A percentile compares a stretch with the other conserved stretches of the same genome.
Conservation (phyloP, 2,113 vertebrate genomes). For the Scomber colias region DNA sequence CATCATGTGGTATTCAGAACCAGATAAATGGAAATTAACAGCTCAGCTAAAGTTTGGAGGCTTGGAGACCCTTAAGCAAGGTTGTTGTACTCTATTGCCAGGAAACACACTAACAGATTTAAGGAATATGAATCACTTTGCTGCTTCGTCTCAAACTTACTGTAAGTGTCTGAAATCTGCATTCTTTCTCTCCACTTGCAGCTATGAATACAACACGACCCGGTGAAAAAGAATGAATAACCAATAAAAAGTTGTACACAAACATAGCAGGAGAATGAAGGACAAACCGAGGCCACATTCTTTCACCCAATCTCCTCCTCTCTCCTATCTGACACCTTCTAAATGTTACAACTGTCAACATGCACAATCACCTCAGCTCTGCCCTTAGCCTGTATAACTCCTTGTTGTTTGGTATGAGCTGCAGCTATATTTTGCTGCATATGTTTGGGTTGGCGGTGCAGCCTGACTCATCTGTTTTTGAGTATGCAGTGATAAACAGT, state of each 20-base stretch:
- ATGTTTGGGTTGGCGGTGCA: constrained; percentile 10
- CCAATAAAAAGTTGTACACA: constrained; percentile 35
- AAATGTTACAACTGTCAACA: constrained; percentile 61
- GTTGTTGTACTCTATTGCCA: neutral
- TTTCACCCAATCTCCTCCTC: neutral
- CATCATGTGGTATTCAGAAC: neutral
- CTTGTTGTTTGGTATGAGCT: constrained; percentile 7
- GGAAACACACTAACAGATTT: neutral
- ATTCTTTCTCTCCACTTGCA: no score
- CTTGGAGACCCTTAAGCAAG: neutral
- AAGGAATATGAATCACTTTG: neutral
- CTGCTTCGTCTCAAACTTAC: neutral
- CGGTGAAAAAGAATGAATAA: no score
- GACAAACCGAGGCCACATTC: constrained; percentile 40
- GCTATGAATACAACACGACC: no score
- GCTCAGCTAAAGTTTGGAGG: neutral
- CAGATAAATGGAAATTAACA: neutral
- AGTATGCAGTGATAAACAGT: neutral
- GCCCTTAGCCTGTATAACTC: neutral
- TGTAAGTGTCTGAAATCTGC: no score
- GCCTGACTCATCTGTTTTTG: constrained; percentile 1
- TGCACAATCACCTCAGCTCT: constrained; percentile 26
- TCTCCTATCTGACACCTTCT: constrained; percentile 50
- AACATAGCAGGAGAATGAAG: constrained; percentile 36
- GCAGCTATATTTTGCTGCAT: constrained; percentile 30